Base-by-base conservation (phyloP, 2,113 vertebrate species). In the Labeo rohita region DNA sequence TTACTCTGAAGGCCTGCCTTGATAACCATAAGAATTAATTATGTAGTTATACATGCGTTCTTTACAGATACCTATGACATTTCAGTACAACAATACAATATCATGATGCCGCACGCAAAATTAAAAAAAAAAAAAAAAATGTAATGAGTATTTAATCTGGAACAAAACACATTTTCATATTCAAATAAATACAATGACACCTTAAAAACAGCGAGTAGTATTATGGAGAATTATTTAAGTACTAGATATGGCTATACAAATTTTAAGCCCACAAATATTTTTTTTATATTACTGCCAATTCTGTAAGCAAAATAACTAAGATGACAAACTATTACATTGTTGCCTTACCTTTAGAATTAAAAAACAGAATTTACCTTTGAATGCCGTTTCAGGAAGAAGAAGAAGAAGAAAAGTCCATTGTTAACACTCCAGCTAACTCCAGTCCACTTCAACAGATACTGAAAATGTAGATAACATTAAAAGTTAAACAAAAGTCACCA, bases 401-500 rank as follows among this genome's bases (percentile, higher is more conserved):
- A 21, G 21, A 73, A 56, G 28, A 72, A 73, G 39, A 28, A 80
- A 54, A 52, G 66, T 56, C 81, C 18, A 73, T 83, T 59, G 68
- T 54, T 15, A 81, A 8, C 81, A 43, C 18, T 72, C 66, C 81
- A 83, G 66, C 21, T 68, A 63, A 65, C 3, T 81, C 39, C 10
- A 39, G 50, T 78, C 21, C 36, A 79, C 11, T 45, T 12, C 23
- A 68, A 18, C 34, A 83, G 66, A 56, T 36, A 56, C 68, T 72
- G 81, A 15, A 83, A 83, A 73, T 56, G 50, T 50, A 72, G 81
- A 82, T 82, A 82, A 82, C 63, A 82, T 52, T 68, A 8, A 68
- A 28, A 77, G 13, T 6, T 82, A 36, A 66, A 50, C 45, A 16
- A 36, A 82, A 36, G 45, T 70, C 45, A 82, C 10, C 21, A 80